Conservation (phyloP, 2,888 invertebrate genomes). For the Macrosiphum euphorbiae region DNA sequence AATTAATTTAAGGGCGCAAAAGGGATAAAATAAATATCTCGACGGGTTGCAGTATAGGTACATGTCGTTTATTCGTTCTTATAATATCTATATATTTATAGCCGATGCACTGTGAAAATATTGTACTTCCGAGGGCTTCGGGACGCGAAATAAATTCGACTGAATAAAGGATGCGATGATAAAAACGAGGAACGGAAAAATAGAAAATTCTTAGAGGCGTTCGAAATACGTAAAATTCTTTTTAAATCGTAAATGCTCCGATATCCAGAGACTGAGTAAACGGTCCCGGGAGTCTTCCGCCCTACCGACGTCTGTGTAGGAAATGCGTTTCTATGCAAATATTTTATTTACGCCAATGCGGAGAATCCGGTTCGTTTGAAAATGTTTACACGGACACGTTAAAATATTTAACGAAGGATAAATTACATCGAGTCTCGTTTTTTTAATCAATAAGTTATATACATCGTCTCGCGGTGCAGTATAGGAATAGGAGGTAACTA, state of each 20-base stretch:
- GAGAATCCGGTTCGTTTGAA: not conserved
- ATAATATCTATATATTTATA: not conserved
- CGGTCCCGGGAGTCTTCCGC: not conserved
- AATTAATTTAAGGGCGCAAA: not conserved
- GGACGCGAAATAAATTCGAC: not conserved
- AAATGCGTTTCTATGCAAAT: not conserved
- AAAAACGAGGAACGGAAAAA: not conserved
- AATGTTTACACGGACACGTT: not conserved
- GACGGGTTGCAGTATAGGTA: not conserved
- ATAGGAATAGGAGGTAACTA: too few relatives aligned
- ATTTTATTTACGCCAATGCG: not conserved
- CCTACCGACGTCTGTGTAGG: not conserved
- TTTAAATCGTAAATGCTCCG: conserved; percentile 7
- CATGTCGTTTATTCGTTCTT: not conserved
- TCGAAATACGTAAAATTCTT: conserved; percentile 26
- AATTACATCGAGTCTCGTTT: not conserved
- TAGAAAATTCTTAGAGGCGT: not conserved
- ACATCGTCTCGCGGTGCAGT: not conserved
- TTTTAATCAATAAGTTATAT: not conserved
- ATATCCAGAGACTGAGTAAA: not conserved
- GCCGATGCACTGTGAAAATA: not conserved
- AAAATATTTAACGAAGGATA: not conserved
- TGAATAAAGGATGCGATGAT: not conserved
- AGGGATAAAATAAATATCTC: conserved; percentile 14
- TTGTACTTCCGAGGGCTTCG: not conserved